Percentiles rank a stretch among this genome's conserved stretches.
Evolutionary conservation across 2,797 vertebrate genomes (phyloP).

Genomic region (Pampus argenteus): DNA sequence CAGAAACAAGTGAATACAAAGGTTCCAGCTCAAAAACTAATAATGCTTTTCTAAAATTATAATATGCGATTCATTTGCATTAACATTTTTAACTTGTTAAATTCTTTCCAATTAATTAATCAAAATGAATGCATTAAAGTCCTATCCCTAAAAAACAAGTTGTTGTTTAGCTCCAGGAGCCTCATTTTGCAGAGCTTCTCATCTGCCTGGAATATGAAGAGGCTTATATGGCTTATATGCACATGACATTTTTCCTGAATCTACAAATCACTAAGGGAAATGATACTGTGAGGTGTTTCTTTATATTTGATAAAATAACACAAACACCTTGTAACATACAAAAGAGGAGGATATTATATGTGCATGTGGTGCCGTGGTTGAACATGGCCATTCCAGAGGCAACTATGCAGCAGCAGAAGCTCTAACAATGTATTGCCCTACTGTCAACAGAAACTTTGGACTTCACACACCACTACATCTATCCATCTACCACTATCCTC

Average conservation of each 20-base stretch:
- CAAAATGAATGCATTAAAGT: too few relatives aligned
- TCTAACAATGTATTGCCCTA: constrained; percentile 28
- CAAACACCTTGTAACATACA: neutral
- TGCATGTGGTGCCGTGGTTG: neutral
- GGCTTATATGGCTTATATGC: neutral
- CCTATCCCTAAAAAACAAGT: neutral
- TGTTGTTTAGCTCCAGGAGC: neutral
- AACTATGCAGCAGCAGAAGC: neutral
- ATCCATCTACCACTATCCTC: constrained; percentile 9
- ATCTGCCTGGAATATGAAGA: neutral
- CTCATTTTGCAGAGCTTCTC: neutral
- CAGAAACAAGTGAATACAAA: too few relatives aligned
- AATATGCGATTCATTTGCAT: too few relatives aligned
- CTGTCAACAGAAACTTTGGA: constrained; percentile 73
- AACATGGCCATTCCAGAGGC: neutral
- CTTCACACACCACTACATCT: constrained; percentile 44
- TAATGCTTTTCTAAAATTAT: too few relatives aligned
- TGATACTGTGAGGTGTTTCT: neutral
- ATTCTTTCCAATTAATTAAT: too few relatives aligned
- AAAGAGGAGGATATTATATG: neutral
- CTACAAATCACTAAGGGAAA: neutral
- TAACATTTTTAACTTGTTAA: too few relatives aligned
- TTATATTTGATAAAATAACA: neutral
- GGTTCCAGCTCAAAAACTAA: too few relatives aligned
- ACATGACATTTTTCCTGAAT: neutral